A percentile compares a stretch with the other conserved stretches of the same genome.
Evolutionary conservation across 2,113 vertebrate species (phyloP).

Genomic region (Saccopteryx leptura): DNA sequence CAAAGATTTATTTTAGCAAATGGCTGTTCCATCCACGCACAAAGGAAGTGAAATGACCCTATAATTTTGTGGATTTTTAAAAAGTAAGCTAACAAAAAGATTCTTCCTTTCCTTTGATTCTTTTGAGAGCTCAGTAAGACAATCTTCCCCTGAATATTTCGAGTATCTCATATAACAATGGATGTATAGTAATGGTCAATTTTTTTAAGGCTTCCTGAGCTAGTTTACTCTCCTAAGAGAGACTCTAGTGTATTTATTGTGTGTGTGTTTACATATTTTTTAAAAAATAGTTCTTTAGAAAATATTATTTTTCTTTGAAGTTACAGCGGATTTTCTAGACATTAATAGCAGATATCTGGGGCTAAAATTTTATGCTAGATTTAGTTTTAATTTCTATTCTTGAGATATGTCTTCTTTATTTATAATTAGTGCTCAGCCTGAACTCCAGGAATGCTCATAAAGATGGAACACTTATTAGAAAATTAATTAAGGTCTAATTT

Average conservation of each 20-base stretch:
- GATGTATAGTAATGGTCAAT: conserved; percentile 35
- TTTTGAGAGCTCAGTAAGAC: neutral
- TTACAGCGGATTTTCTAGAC: neutral
- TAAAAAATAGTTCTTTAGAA: neutral
- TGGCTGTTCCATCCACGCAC: conserved; percentile 23
- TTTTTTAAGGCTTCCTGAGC: conserved; percentile 29
- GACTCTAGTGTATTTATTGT: neutral
- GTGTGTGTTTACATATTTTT: neutral
- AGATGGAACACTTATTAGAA: conserved; percentile 26
- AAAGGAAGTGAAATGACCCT: conserved; percentile 61
- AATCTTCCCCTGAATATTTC: conserved; percentile 22
- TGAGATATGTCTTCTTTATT: conserved; percentile 13
- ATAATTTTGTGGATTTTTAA: conserved; percentile 64
- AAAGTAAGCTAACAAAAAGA: conserved; percentile 57
- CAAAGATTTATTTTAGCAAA: conserved; percentile 74
- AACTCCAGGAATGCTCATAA: conserved; percentile 19
- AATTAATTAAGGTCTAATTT: conserved; percentile 48
- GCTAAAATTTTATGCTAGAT: neutral
- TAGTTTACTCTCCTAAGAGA: neutral
- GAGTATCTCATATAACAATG: conserved; percentile 57
- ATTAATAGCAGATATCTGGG: neutral
- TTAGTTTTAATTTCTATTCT: conserved; percentile 7
- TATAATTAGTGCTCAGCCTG: neutral
- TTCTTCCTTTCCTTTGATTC: conserved; percentile 51
- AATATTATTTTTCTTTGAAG: neutral